A percentile compares a stretch with the other conserved stretches of the same genome.
Conservation (phyloP, 1,140 invertebrate genomes). For the Cydia amplana region DNA sequence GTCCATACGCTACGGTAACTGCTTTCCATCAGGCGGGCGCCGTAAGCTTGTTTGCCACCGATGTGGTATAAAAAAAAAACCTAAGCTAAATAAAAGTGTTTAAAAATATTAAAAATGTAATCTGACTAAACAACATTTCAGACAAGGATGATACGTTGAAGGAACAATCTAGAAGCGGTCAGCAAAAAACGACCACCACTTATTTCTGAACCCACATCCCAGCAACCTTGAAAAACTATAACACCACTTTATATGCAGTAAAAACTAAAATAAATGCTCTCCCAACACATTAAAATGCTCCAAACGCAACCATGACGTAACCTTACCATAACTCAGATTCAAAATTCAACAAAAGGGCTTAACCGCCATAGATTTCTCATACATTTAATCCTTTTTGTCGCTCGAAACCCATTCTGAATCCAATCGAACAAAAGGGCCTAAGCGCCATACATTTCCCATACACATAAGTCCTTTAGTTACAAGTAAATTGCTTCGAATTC, state of each 20-base stretch:
- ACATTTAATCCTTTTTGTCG: background rate
- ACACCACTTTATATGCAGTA: slow-evolving; percentile 1
- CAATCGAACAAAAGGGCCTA: background rate
- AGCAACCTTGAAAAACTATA: background rate
- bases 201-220: background rate
- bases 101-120: too few species aligned
- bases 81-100: too few species aligned
- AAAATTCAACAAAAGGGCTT: background rate
- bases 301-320: slow-evolving; percentile 14
- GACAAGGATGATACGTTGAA: background rate
- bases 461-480: background rate
- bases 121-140: too few species aligned
- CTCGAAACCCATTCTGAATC: too few species aligned
- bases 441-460: background rate
- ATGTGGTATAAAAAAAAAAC: too few species aligned
- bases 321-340: slow-evolving; percentile 1
- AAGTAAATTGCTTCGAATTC: background rate
- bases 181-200: background rate
- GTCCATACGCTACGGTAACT: too few species aligned
- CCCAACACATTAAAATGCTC: slow-evolving; percentile 15
- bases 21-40: too few species aligned
- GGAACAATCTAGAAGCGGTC: background rate
- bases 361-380: background rate
- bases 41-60: too few species aligned
- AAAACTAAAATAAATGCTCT: slow-evolving; percentile 18